Base-by-base conservation (phyloP, 2,113 vertebrate genomes). In the Nothocercus nigrocapillus region DNA sequence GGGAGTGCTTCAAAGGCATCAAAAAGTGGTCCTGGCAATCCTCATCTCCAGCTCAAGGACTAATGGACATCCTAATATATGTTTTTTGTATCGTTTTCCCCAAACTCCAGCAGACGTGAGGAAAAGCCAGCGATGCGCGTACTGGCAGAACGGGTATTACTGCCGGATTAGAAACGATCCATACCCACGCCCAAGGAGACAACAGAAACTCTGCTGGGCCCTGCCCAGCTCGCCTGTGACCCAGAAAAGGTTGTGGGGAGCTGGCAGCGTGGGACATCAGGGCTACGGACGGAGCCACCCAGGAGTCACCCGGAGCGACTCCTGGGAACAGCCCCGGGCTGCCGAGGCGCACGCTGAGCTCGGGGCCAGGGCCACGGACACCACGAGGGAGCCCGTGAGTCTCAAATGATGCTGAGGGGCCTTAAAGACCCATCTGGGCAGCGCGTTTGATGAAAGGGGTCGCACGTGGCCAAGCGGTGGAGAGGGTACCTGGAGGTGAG, bases 401-500 rank as follows among this genome's bases (percentile, higher is more conserved):
- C 28, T 30, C 28, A 44, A 59, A 45, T 6, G 19, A 51, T 81
- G 53, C 32, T 6, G 13, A 16, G 54, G 54, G 54, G 16, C 54
- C 22, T 8, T 30, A 30, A 16, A 30, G 54, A 16, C 54, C 15
- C 54, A 16, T 14, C 5, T 16, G 54, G 54, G 54, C 27, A 28
- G 22, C 9, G 28, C 17, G 54, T 56, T 30, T 9, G 27, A 28
- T 56, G 27, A 5, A 54, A 54, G 53, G 53, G 44, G 15, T 18
- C 44, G 15, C 47, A 47, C 19, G 47, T 21, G 47, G 47, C 47
- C 44, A 16, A 44, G 44, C 44, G 44, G 44, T 7, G 44, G 15
- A 19, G 49, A 22, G 6, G 58, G 62, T 97, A 99, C 99, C 99
- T 99, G 99, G 17, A 99, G 97, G 91, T 99, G 99, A 2, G 99